A percentile compares a stretch with the other conserved stretches of the same genome.
Conservation (phyloP, 2,113 vertebrate species). For the Prionailurus bengalensis region DNA sequence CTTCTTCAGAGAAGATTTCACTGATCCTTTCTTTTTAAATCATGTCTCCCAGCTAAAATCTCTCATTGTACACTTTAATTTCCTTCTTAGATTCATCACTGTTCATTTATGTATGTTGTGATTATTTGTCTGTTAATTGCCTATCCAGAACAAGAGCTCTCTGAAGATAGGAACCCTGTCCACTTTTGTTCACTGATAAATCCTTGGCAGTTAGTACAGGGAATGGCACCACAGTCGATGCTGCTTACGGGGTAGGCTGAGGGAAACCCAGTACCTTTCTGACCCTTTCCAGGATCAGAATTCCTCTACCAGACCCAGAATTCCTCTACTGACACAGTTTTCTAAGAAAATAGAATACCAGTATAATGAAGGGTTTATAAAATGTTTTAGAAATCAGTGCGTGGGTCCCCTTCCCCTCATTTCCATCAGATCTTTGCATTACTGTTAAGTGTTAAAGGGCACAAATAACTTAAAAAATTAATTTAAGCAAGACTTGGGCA, state of each 20-base stretch:
- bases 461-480: not conserved
- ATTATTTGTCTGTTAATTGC: slow-evolving; percentile 6
- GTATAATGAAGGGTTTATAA: not conserved
- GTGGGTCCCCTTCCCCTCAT: not conserved
- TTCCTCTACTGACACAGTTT: not conserved
- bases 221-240: not conserved
- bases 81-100: slow-evolving; percentile 32
- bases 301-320: not conserved
- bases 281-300: not conserved
- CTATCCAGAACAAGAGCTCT: not conserved
- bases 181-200: slow-evolving; percentile 7
- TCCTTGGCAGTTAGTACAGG: not conserved
- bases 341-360: not conserved
- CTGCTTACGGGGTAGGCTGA: not conserved
- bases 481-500: not conserved
- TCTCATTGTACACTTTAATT: not conserved
- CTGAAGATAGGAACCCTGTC: not conserved
- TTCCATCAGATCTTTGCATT: slow-evolving; percentile 10
- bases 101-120: not conserved
- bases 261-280: slow-evolving; percentile 15
- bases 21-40: not conserved
- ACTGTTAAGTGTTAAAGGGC: slow-evolving; percentile 34
- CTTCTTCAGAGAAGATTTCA: not conserved
- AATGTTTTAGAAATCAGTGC: not conserved
- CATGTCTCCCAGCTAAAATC: not conserved